phyloP scores from a whole-genome alignment of 1,140 invertebrate genomes.

The Delia radicum region DNA sequence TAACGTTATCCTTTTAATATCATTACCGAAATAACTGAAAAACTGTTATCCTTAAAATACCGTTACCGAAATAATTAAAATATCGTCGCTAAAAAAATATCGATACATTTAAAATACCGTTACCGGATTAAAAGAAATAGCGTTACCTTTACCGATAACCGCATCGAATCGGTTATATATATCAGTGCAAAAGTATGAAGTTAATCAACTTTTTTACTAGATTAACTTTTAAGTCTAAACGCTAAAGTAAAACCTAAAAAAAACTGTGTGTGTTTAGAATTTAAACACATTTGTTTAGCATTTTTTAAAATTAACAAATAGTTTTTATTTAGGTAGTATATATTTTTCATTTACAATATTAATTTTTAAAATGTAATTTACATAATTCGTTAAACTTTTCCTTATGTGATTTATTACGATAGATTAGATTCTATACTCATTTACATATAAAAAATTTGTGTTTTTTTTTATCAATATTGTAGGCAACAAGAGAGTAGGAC shows the following conservation, averaged over 20 bases:
- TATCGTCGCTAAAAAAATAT: too few species aligned
- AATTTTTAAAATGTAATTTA: neutral
- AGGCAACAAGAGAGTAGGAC: conserved; percentile 7
- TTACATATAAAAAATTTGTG: conserved; percentile 3
- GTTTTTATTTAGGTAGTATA: neutral
- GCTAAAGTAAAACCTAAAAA: neutral
- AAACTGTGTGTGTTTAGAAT: neutral
- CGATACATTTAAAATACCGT: too few species aligned
- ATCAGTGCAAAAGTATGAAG: neutral
- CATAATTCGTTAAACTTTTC: neutral
- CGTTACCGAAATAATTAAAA: too few species aligned
- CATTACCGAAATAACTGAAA: too few species aligned
- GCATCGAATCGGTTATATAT: too few species aligned
- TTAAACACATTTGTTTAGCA: neutral
- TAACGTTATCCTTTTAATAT: too few species aligned
- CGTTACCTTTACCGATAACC: too few species aligned
- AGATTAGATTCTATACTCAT: neutral
- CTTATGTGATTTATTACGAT: neutral
- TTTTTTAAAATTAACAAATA: conserved; percentile 5
- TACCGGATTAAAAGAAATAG: too few species aligned
- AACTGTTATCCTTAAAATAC: too few species aligned
- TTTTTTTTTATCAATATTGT: neutral
- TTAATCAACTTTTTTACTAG: too few species aligned
- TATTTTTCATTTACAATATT: conserved; percentile 11
- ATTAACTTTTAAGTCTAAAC: too few species aligned